Conservation (phyloP, 2,797 vertebrate species). For the Emys orbicularis region DNA sequence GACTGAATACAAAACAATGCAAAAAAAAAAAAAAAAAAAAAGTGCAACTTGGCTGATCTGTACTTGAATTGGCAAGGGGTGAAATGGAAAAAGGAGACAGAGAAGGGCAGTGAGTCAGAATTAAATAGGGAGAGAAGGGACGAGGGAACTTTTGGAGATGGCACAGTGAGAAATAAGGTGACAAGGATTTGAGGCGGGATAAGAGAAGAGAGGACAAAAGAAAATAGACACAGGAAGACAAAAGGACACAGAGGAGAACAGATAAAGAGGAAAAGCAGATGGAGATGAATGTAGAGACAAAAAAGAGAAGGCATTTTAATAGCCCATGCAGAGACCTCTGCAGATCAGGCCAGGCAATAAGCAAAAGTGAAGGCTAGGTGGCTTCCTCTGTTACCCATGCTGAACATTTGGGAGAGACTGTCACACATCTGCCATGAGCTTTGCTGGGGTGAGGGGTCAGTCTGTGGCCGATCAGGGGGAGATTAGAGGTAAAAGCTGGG, state of each 20-base stretch:
- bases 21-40: background rate
- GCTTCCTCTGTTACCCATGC: background rate
- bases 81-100: background rate
- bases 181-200: background rate
- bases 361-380: no score
- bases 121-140: background rate
- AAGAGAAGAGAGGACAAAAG: background rate
- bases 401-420: background rate
- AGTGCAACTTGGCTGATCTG: background rate
- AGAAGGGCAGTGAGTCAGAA: background rate
- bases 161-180: background rate
- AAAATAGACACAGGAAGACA: background rate
- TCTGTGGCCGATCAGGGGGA: no score
- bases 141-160: no score
- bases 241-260: background rate
- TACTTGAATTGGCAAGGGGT: background rate
- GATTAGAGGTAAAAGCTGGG: no score
- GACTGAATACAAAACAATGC: background rate
- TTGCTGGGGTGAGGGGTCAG: background rate
- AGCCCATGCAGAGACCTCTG: background rate
- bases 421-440: background rate
- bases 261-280: no score
- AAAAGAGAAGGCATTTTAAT: background rate
- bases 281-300: no score
- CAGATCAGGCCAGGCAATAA: background rate